Evolutionary conservation across 2,113 vertebrate genomes (phyloP).

Genomic region (Rattus norvegicus): DNA sequence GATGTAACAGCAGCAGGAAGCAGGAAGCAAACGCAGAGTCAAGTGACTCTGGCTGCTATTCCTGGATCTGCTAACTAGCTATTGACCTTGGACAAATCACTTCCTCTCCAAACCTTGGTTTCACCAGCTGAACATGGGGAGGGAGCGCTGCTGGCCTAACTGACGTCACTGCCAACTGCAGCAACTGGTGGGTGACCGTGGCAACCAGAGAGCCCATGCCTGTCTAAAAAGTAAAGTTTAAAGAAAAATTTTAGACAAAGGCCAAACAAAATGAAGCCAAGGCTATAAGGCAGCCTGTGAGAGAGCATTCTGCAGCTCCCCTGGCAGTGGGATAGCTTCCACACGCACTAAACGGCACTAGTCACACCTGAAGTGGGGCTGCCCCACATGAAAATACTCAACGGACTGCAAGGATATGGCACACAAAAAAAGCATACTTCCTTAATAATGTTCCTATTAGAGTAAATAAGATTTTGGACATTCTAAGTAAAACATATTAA

Average conservation of each 20-base stretch:
- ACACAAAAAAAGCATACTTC: background rate
- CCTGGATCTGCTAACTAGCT: constrained; percentile 72
- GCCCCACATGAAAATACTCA: background rate
- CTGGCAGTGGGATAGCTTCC: background rate
- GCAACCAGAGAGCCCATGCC: background rate
- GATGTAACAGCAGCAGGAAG: constrained; percentile 59
- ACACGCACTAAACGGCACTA: background rate
- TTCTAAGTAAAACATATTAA: constrained; percentile 21
- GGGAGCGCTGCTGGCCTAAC: background rate
- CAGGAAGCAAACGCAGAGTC: constrained; percentile 65
- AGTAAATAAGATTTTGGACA: constrained; percentile 31
- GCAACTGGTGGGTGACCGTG: rapidly evolving
- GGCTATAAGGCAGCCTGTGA: background rate
- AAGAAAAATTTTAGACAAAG: constrained; percentile 20
- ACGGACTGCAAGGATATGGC: background rate
- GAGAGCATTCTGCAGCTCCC: background rate
- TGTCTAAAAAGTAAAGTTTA: background rate
- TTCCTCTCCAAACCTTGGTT: constrained; percentile 45
- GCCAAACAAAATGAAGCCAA: constrained; percentile 11
- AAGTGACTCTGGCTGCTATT: constrained; percentile 73
- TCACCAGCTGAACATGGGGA: constrained; percentile 35
- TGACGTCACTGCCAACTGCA: background rate
- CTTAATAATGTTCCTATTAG: constrained; percentile 1
- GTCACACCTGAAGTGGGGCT: background rate
- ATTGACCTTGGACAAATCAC: constrained; percentile 73